Conservation (phyloP, 2,113 vertebrate species). For the Parotia lawesii region DNA sequence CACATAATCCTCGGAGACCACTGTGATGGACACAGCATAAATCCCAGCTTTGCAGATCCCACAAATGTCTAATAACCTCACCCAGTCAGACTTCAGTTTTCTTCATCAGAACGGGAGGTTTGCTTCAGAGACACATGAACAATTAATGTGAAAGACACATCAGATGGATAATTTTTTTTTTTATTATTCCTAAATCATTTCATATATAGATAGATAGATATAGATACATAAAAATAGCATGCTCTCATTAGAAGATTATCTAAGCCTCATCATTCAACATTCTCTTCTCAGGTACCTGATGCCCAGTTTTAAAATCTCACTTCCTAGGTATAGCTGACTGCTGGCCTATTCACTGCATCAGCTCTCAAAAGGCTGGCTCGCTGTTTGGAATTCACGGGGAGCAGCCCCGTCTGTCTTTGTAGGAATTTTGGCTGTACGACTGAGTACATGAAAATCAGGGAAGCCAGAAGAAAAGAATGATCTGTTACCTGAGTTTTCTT, state of each 20-base stretch:
- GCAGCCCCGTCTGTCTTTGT: constrained; percentile 30
- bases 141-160: not conserved
- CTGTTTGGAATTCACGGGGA: constrained; percentile 53
- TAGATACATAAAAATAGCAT: not conserved
- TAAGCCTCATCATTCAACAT: not conserved
- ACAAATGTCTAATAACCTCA: not conserved
- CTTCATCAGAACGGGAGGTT: not conserved
- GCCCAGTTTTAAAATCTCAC: not conserved
- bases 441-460: constrained; percentile 49
- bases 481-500: constrained; percentile 54
- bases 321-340: constrained; percentile 20
- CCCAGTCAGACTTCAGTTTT: not conserved
- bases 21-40: not conserved
- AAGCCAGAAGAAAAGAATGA: constrained; percentile 60
- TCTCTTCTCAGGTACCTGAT: not conserved
- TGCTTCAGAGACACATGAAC: not conserved
- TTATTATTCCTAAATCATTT: not conserved
- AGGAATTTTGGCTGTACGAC: constrained; percentile 48
- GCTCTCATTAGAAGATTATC: not conserved
- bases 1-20: not conserved
- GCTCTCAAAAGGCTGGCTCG: not conserved
- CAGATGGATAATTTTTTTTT: not conserved
- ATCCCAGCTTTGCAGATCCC: not conserved
- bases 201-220: not conserved
- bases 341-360: constrained; percentile 24